Percentiles rank a stretch among this genome's conserved stretches.
These are phyloP conservation scores for Diachrysia chrysitis DNA, from an alignment of 2,888 invertebrate species.

Conservation along the genomic window DNA sequence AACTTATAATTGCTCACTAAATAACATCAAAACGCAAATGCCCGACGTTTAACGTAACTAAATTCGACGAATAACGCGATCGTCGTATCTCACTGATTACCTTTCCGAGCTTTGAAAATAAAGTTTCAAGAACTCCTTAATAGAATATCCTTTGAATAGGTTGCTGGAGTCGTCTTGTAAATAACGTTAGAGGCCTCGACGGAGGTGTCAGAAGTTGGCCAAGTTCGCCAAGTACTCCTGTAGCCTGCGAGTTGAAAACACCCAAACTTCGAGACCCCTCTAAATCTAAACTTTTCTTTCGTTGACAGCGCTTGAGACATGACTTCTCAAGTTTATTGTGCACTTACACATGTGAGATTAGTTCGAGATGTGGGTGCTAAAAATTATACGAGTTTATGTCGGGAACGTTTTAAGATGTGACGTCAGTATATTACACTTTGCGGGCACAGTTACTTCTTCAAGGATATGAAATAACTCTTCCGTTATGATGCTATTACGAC, in stretches of 20 bases:
- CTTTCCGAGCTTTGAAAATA: conserved; percentile 63
- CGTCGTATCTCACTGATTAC: conserved; percentile 61
- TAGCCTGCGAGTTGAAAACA: conserved; percentile 62
- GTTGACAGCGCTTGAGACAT: conserved; percentile 73
- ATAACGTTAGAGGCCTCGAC: conserved; percentile 68
- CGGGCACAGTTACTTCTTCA: neutral
- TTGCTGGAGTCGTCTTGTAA: conserved; percentile 68
- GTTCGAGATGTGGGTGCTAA: conserved; percentile 40
- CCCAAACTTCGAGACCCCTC: conserved; percentile 73
- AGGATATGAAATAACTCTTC: conserved; percentile 4
- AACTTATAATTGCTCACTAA: conserved; percentile 56
- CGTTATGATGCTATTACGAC: neutral
- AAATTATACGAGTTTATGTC: conserved; percentile 47
- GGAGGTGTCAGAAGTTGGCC: conserved; percentile 73
- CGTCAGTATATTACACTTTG: conserved; percentile 27
- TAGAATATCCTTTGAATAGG: conserved; percentile 73
- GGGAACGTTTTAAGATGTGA: conserved; percentile 37
- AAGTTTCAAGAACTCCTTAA: conserved; percentile 69
- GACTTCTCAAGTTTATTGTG: conserved; percentile 68
- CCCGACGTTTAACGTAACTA: conserved; percentile 43
- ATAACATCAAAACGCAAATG: conserved; percentile 47
- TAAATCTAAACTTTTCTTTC: conserved; percentile 78
- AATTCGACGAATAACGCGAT: conserved; percentile 43
- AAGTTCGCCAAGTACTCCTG: conserved; percentile 57
- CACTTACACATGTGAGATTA: conserved; percentile 55